Conservation (phyloP, 2,113 vertebrate genomes). For the Python bivittatus region DNA sequence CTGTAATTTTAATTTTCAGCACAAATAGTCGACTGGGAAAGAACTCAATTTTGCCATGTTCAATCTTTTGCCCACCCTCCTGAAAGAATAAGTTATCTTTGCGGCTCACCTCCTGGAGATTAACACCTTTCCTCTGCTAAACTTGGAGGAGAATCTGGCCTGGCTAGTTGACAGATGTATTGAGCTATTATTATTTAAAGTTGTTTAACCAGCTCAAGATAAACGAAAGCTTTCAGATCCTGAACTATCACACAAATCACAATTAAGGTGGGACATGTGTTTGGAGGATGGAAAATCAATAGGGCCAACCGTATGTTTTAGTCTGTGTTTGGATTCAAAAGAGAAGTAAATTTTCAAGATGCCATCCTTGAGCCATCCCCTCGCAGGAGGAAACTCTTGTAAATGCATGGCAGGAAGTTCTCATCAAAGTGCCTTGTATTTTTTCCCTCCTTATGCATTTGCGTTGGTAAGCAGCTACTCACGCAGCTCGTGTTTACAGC, state of each 20-base stretch:
- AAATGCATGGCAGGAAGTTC: slow-evolving; percentile 28
- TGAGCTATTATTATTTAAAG: slow-evolving; percentile 75
- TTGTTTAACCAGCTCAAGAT: slow-evolving; percentile 75
- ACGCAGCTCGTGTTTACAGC: background rate
- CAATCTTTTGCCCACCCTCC: background rate
- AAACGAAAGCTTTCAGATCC: slow-evolving; percentile 72
- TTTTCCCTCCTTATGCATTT: slow-evolving; percentile 52
- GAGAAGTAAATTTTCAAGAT: slow-evolving; percentile 69
- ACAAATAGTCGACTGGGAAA: background rate
- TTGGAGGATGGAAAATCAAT: slow-evolving; percentile 71
- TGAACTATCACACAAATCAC: slow-evolving; percentile 71
- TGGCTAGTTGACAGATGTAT: slow-evolving; percentile 69
- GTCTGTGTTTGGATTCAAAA: slow-evolving; percentile 71
- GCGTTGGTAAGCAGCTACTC: slow-evolving; percentile 51
- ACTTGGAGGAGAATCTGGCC: slow-evolving; percentile 32
- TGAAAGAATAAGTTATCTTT: background rate
- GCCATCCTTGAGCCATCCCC: slow-evolving; percentile 52
- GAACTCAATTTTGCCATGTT: background rate
- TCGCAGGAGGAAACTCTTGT: background rate
- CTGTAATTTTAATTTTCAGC: background rate
- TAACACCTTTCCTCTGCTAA: slow-evolving; percentile 2
- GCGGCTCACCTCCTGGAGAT: slow-evolving; percentile 3
- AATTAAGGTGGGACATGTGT: slow-evolving; percentile 73
- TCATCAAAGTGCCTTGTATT: slow-evolving; percentile 59
- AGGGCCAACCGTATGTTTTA: slow-evolving; percentile 65